phyloP scores from a whole-genome alignment of 2,113 vertebrate species.

The Oxyruncus cristatus region DNA sequence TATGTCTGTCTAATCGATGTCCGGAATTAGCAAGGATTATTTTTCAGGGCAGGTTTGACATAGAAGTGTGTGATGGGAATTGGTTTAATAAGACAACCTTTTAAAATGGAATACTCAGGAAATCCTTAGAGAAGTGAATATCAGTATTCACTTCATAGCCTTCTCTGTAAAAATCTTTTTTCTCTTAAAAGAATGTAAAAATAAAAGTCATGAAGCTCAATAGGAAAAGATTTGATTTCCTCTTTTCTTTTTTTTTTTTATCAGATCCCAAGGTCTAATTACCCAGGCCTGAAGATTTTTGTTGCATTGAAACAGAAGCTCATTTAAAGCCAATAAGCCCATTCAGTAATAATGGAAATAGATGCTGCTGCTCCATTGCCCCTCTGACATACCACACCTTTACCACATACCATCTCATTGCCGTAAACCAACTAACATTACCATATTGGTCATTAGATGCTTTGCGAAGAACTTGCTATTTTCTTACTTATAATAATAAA shows the following conservation, averaged over 20 bases:
- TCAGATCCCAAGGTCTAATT: neutral
- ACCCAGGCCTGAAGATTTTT: neutral
- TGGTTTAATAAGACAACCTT: constrained; percentile 22
- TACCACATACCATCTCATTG: neutral
- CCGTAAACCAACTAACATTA: neutral
- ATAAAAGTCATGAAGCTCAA: neutral
- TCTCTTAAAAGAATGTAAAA: constrained; percentile 8
- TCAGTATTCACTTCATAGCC: neutral
- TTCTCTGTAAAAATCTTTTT: neutral
- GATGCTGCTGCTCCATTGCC: neutral
- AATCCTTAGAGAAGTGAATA: neutral
- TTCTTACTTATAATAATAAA: neutral
- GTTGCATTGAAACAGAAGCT: neutral
- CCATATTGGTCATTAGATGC: neutral
- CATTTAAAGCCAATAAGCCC: neutral
- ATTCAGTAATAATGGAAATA: neutral
- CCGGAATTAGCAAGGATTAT: constrained; percentile 8
- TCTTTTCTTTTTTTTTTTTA: neutral
- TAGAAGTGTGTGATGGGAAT: neutral
- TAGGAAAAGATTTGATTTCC: neutral
- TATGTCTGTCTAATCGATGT: neutral
- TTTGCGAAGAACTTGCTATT: neutral
- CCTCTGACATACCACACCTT: neutral
- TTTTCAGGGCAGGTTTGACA: constrained; percentile 1
- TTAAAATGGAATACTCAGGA: neutral